phyloP scores from a whole-genome alignment of 2,113 vertebrate genomes.

The Setophaga kirtlandii region DNA sequence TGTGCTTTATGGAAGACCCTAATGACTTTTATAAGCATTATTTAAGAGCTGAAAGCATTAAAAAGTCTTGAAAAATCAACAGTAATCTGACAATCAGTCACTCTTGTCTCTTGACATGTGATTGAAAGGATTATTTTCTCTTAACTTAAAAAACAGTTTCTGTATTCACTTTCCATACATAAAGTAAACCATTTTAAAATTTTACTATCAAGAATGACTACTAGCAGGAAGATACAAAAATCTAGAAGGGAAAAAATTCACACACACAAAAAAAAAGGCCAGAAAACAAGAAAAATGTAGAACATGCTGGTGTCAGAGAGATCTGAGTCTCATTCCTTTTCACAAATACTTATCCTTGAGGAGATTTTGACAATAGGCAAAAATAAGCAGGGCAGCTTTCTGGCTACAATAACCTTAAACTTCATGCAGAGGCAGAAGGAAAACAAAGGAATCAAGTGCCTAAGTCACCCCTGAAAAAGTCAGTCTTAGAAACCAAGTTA shows the following conservation, averaged over 20 bases:
- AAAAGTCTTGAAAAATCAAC: not conserved
- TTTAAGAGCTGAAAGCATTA: not conserved
- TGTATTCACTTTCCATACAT: not conserved
- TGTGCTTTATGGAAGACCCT: not conserved
- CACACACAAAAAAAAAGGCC: fast-evolving
- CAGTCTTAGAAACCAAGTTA: not conserved
- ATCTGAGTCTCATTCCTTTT: not conserved
- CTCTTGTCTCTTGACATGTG: not conserved
- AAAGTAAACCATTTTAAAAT: not conserved
- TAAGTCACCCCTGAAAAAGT: not conserved
- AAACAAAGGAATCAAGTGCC: not conserved
- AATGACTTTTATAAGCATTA: not conserved
- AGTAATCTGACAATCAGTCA: not conserved
- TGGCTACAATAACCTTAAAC: not conserved
- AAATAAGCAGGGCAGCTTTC: not conserved
- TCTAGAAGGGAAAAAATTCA: not conserved
- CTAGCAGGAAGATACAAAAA: not conserved
- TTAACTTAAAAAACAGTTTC: not conserved
- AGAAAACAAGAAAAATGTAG: not conserved
- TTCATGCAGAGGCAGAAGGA: not conserved
- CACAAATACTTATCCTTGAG: not conserved
- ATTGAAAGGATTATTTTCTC: constrained; percentile 1
- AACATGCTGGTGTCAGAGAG: not conserved
- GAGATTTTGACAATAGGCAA: not conserved
- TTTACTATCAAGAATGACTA: not conserved